Percentiles rank a stretch among this genome's conserved stretches.
These are phyloP conservation scores for Pelvicachromis taeniatus DNA, from an alignment of 2,113 vertebrate species.

Conservation along the genomic window DNA sequence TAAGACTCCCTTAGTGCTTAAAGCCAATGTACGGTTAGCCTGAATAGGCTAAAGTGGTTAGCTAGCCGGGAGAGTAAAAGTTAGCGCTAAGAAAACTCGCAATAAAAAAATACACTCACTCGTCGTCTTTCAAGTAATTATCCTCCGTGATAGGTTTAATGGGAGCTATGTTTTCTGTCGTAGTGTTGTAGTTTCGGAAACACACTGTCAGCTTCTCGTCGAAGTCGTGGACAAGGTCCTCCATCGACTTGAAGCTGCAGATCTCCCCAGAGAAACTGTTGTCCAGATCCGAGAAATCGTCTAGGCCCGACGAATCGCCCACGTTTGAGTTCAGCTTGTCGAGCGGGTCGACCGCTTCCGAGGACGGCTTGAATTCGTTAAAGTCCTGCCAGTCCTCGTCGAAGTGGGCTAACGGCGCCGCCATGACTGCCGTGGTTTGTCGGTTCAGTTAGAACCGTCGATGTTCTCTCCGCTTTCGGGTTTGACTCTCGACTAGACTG, in stretches of 20 bases:
- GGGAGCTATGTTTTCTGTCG: conserved; percentile 76
- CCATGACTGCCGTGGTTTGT: conserved; percentile 74
- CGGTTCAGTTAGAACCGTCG: neutral
- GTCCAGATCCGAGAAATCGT: conserved; percentile 74
- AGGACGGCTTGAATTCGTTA: conserved; percentile 86
- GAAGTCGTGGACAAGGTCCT: conserved; percentile 82
- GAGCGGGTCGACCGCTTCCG: conserved; percentile 49
- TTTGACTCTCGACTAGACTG: neutral
- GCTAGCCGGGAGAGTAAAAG: conserved; percentile 32
- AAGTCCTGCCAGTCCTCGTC: conserved; percentile 98
- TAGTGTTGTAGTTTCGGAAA: conserved; percentile 79
- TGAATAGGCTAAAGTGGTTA: conserved; percentile 14
- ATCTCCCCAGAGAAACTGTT: conserved; percentile 77
- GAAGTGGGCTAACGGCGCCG: conserved; percentile 84
- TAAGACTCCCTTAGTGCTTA: neutral
- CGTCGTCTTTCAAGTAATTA: conserved; percentile 85
- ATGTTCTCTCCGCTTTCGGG: neutral
- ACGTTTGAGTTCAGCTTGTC: conserved; percentile 75
- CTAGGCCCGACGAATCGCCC: conserved; percentile 59
- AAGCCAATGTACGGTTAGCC: neutral
- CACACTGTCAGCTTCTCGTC: conserved; percentile 87
- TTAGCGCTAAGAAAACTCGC: neutral
- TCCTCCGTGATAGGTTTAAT: conserved; percentile 86
- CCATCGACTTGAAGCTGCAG: conserved; percentile 77
- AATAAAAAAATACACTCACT: conserved; percentile 77